phyloP scores from a whole-genome alignment of 23 tunicate genomes.

The Diplosoma virens region DNA sequence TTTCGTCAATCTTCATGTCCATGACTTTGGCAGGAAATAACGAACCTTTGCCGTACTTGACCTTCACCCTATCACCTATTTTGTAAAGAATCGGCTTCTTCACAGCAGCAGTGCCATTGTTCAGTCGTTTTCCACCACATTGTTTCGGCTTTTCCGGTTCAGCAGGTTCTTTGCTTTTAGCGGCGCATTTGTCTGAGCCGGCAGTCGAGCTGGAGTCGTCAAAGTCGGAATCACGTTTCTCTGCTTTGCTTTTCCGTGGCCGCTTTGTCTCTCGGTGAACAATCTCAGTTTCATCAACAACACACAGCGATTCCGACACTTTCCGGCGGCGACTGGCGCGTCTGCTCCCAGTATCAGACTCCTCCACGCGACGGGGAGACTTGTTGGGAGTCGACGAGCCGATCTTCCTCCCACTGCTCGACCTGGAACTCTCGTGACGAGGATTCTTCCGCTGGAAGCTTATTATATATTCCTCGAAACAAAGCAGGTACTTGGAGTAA shows the following conservation, averaged over 20 bases:
- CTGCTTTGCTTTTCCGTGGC: conserved; percentile 1
- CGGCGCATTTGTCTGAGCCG: conserved; percentile 46
- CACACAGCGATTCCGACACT: conserved; percentile 36
- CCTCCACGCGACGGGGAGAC: conserved; percentile 20
- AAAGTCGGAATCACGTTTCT: conserved; percentile 41
- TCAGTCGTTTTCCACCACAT: conserved; percentile 27
- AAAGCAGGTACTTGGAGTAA: conserved; percentile 72
- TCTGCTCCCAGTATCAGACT: neutral
- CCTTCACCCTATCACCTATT: conserved; percentile 52
- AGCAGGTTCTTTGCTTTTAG: neutral
- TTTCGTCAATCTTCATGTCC: conserved; percentile 48
- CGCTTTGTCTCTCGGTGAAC: conserved; percentile 20
- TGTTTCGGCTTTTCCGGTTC: neutral
- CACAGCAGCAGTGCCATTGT: conserved; percentile 28
- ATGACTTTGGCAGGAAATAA: conserved; percentile 74
- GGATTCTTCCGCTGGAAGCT: conserved; percentile 18
- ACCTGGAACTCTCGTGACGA: neutral
- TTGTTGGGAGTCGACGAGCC: neutral
- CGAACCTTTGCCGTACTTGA: conserved; percentile 83
- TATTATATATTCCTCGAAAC: conserved; percentile 68
- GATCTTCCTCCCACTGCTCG: neutral
- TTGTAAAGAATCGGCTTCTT: conserved; percentile 32
- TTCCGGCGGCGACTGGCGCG: conserved; percentile 41
- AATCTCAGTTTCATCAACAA: conserved; percentile 28
- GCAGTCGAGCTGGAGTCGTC: conserved; percentile 60